Conservation (phyloP, 2,888 invertebrate species). For the Leucania comma region DNA sequence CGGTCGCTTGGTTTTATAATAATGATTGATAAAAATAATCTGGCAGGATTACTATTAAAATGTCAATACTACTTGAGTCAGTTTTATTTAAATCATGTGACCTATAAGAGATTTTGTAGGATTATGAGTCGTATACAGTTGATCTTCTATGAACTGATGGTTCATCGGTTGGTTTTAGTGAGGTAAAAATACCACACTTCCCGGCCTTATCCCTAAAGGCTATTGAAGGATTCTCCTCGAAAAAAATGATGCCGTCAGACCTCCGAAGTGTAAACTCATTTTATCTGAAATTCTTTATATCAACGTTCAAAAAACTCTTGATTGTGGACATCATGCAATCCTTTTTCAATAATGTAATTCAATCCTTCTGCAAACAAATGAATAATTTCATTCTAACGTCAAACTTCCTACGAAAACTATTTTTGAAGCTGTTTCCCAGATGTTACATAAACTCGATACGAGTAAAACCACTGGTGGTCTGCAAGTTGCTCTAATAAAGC, state of each 20-base stretch:
- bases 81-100: background rate
- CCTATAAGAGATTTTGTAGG: background rate
- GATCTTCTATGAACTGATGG: too few species aligned
- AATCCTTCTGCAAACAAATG: background rate
- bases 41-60: slow-evolving; percentile 27
- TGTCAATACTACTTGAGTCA: slow-evolving; percentile 14
- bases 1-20: slow-evolving; percentile 16
- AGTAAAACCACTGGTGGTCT: background rate
- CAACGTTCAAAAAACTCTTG: too few species aligned
- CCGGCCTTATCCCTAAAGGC: too few species aligned
- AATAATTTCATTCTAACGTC: background rate
- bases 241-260: too few species aligned
- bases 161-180: too few species aligned
- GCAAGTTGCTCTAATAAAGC: slow-evolving; percentile 18
- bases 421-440: background rate
- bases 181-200: too few species aligned
- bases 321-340: background rate
- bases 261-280: too few species aligned
- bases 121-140: background rate
- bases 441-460: background rate
- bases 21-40: slow-evolving; percentile 44
- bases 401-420: background rate
- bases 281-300: background rate
- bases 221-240: too few species aligned
- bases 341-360: background rate